These are phyloP conservation scores for Zaprionus bogoriensis DNA, from an alignment of 2,888 invertebrate species.

Conservation along the genomic window DNA sequence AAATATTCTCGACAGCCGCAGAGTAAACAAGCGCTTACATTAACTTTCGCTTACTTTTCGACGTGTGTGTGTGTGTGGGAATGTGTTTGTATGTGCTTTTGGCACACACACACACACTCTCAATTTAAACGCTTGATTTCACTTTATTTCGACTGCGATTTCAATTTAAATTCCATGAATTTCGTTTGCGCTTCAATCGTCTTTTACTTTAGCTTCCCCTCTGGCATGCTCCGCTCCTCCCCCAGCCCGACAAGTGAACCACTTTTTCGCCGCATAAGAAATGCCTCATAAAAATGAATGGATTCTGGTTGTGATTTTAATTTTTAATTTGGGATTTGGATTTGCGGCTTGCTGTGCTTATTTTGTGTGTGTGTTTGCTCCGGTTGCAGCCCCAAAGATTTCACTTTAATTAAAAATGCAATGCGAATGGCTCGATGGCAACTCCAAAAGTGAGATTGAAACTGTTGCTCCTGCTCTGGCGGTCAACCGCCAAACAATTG, in stretches of 20 bases:
- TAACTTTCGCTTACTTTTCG: constrained; percentile 60
- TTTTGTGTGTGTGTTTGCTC: constrained; percentile 19
- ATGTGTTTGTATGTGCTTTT: constrained; percentile 1
- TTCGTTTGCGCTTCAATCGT: constrained; percentile 43
- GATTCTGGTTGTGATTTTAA: constrained; percentile 68
- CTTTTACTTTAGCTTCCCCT: constrained; percentile 49
- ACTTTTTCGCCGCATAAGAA: constrained; percentile 16
- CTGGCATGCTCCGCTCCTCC: neutral
- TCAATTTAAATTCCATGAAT: constrained; percentile 76
- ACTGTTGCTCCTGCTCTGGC: constrained; percentile 11
- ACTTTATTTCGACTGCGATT: constrained; percentile 77
- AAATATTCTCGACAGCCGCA: constrained; percentile 75
- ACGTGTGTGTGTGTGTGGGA: constrained; percentile 3
- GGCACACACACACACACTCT: constrained; percentile 39
- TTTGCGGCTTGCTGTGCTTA: constrained; percentile 32
- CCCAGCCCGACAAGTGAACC: too few species aligned
- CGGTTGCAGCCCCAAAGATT: constrained; percentile 3
- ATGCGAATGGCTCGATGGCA: constrained; percentile 2
- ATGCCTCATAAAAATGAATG: constrained; percentile 56
- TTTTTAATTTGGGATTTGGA: constrained; percentile 68
- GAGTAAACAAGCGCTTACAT: constrained; percentile 73
- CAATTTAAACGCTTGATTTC: constrained; percentile 76
- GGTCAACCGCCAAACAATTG: constrained; percentile 25
- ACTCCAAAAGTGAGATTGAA: constrained; percentile 3
- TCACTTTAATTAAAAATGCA: constrained; percentile 51